A percentile compares a stretch with the other conserved stretches of the same genome.
phyloP scores from a whole-genome alignment of 2,797 vertebrate species.

The Erethizon dorsatum region DNA sequence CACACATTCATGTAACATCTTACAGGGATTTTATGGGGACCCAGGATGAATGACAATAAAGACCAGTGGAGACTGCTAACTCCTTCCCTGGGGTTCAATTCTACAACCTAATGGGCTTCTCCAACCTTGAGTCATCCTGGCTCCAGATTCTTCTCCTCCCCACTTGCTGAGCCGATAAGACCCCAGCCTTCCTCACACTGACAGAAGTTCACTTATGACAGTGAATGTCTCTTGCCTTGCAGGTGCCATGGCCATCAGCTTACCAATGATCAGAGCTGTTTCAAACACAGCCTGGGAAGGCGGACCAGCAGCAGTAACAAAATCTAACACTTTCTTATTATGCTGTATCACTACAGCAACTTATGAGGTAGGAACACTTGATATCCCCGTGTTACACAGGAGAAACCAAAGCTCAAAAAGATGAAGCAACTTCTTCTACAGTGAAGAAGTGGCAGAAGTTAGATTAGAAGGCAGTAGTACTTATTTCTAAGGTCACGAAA shows the following conservation, averaged over 20 bases:
- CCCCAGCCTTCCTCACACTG: background rate
- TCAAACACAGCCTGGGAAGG: background rate
- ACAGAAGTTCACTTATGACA: background rate
- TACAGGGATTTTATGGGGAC: background rate
- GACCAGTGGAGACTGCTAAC: background rate
- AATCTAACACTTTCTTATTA: background rate
- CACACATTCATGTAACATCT: background rate
- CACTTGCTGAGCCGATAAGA: background rate
- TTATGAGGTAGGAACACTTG: background rate
- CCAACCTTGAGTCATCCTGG: background rate
- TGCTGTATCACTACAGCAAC: background rate
- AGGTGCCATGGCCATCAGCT: background rate
- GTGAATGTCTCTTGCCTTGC: background rate
- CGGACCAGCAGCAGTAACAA: background rate
- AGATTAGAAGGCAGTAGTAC: background rate
- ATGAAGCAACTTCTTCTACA: background rate
- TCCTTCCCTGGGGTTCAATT: background rate
- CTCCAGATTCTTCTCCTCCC: background rate
- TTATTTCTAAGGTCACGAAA: background rate
- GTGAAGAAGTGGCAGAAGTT: background rate
- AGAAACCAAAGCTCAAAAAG: background rate
- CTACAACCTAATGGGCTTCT: background rate
- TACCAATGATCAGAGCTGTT: background rate
- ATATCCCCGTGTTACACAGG: background rate
- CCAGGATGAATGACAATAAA: background rate